Base-by-base conservation (phyloP, 2,888 invertebrate species). In the Dryobota labecula region DNA sequence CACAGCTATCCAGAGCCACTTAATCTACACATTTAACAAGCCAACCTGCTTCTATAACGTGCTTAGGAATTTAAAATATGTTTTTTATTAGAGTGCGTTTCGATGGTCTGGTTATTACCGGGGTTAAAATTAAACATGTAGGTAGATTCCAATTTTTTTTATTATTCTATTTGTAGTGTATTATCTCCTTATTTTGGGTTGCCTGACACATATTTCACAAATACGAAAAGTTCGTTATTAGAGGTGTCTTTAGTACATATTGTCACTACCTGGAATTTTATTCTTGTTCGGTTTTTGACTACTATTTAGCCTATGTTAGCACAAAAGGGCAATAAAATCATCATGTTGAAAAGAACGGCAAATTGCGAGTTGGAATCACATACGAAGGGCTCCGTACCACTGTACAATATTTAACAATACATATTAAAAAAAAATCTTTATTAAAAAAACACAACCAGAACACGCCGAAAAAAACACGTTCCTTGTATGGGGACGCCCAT, bases 31-130 rank as follows among this genome's bases (percentile, higher is more conserved):
- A 60, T 58, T 76, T 76, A 53, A 78, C 63, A 62, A 69, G 61
- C 68, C 73, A 73, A 70, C 61, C 62, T 75, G 63, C 71, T 49
- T 66, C n/a, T 57, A 56, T 76, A 70, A 66, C 76, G 72, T 81
- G 79, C 69, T 73, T 45, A 62, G 78, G 60, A 70, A 47, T 72
- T 81, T 61, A 65, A 78, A 56, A 53, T 60, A 13, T 71, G n/a
- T 51, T 54, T 41, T 56, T 41, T 41, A 11, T 73, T 51, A 80
- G 2, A 15, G 68, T 56, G 20, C 38, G 38, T 70, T 80, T 60
- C 33, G n/a, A 15, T 38, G 24, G 15, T 41, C 1, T 1, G 13
- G 0, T 43, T 27, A 15, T 9, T 24, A 13, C 33, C 1, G 27
- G 9, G 24, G 2, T 11, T 4, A 33, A 68, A 41, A 41, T 24